phyloP scores from a whole-genome alignment of 2,888 invertebrate species.

The Miltochrista miniata region DNA sequence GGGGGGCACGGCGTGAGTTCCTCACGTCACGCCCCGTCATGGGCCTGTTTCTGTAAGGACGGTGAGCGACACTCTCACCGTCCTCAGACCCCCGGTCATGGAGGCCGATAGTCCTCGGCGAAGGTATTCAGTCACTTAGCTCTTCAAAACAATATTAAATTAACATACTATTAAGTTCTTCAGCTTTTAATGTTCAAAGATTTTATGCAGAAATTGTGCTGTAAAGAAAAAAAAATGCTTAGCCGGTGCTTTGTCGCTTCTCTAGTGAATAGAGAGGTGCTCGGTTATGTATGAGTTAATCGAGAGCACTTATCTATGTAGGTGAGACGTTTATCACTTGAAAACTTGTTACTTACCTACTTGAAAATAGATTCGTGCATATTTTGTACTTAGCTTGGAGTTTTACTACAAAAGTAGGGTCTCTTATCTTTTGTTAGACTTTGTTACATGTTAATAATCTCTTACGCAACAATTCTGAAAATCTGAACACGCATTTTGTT shows the following conservation, averaged over 20 bases:
- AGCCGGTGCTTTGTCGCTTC: constrained; percentile 62
- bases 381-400: neutral
- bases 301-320: constrained; percentile 38
- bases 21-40: no score
- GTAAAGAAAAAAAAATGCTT: constrained; percentile 68
- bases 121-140: no score
- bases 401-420: no score
- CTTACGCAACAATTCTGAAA: no score
- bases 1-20: no score
- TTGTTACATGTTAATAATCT: no score
- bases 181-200: neutral
- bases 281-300: constrained; percentile 31
- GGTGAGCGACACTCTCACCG: no score
- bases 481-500: no score
- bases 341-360: neutral
- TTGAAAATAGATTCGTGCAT: neutral
- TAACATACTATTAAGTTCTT: neutral
- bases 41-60: no score
- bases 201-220: constrained; percentile 20
- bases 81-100: no score
- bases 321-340: constrained; percentile 39
- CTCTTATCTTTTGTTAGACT: no score
- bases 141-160: neutral
- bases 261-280: constrained; percentile 37
- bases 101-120: no score